A percentile compares a stretch with the other conserved stretches of the same genome.
Conservation (phyloP, 2,888 invertebrate species). For the Nematopogon swammerdamellus region DNA sequence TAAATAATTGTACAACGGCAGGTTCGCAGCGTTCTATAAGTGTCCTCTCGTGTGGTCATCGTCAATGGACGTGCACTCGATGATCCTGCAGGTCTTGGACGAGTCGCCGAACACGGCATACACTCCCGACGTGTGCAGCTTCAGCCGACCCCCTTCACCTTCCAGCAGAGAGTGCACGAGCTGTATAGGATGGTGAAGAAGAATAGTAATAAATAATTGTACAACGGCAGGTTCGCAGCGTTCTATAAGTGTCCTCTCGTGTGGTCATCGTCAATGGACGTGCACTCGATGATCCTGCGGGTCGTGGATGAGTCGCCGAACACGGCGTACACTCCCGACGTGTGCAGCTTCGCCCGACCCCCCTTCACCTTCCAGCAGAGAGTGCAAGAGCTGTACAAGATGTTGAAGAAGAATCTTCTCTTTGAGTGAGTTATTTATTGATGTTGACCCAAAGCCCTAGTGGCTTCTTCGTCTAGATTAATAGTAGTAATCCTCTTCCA, state of each 20-base stretch:
- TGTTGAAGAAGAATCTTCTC: constrained; percentile 12
- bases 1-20: no score
- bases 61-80: constrained; percentile 31
- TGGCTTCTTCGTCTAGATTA: no score
- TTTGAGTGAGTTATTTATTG: no score
- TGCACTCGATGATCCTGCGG: constrained; percentile 26
- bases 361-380: constrained; percentile 20
- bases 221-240: no score
- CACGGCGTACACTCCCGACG: constrained; percentile 27
- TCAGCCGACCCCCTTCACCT: constrained; percentile 21
- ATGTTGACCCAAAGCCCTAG: no score
- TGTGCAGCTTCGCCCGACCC: constrained; percentile 19
- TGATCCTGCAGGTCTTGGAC: constrained; percentile 24
- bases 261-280: constrained; percentile 21
- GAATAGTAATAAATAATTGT: no score
- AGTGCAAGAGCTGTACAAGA: constrained; percentile 15
- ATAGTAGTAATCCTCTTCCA: no score
- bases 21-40: no score
- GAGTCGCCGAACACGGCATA: constrained; percentile 30
- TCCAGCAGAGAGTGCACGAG: constrained; percentile 10
- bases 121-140: constrained; percentile 25
- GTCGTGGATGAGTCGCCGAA: constrained; percentile 28
- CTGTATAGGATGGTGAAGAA: constrained; percentile 17
- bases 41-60: constrained; percentile 5
- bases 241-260: no score